Evolutionary conservation across 2,113 vertebrate genomes (phyloP).

Genomic region (Elaphurus davidianus): DNA sequence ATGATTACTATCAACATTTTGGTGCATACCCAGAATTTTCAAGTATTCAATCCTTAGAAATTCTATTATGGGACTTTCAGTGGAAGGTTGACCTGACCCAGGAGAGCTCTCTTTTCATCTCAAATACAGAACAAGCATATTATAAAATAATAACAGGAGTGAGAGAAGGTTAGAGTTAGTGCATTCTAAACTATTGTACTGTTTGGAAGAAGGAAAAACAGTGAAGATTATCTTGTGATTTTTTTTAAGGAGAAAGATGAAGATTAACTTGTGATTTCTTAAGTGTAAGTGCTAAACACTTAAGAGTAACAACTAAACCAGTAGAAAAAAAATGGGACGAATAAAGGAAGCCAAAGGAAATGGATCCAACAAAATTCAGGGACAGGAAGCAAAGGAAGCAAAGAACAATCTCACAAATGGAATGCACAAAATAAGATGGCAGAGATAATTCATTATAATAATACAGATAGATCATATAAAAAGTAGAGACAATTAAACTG

Average conservation of each 20-base stretch:
- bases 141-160: neutral
- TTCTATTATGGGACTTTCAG: neutral
- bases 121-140: neutral
- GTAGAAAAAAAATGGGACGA: neutral
- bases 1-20: neutral
- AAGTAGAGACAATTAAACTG: neutral
- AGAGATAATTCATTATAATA: neutral
- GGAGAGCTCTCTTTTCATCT: neutral
- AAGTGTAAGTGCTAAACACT: neutral
- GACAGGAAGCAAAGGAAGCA: neutral
- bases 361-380: neutral
- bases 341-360: neutral
- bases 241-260: slow-evolving; percentile 1
- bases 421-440: neutral
- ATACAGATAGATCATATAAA: neutral
- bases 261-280: neutral
- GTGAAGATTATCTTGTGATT: neutral
- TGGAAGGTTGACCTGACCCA: neutral
- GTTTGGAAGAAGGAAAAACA: neutral
- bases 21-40: neutral
- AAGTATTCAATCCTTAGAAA: neutral
- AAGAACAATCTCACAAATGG: neutral
- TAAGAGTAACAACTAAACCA: neutral
- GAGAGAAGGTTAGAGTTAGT: neutral
- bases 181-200: neutral